A percentile compares a stretch with the other conserved stretches of the same genome.
Conservation (phyloP, 1,140 invertebrate species). For the Megathymus violae region DNA sequence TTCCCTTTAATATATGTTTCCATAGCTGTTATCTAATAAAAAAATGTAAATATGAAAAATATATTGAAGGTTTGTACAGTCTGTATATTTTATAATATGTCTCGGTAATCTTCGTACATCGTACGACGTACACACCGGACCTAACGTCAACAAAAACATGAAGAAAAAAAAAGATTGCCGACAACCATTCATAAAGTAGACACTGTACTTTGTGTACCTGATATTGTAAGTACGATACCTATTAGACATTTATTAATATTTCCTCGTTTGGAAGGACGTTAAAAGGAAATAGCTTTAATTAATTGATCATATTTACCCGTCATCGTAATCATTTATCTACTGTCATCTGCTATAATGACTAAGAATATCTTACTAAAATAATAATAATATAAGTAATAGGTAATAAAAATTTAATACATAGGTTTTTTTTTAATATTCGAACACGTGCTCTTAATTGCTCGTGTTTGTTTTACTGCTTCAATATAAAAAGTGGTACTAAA, state of each 20-base stretch:
- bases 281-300: conserved; percentile 17
- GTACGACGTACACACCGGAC: too few species aligned
- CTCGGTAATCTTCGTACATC: too few species aligned
- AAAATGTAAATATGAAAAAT: too few species aligned
- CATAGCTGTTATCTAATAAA: too few species aligned
- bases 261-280: conserved; percentile 5
- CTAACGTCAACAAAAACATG: too few species aligned
- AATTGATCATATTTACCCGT: conserved; percentile 18
- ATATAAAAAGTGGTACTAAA: too few species aligned
- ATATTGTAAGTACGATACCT: background rate
- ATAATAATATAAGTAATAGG: background rate
- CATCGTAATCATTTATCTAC: conserved; percentile 13
- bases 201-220: background rate
- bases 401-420: conserved; percentile 8
- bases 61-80: background rate
- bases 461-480: too few species aligned
- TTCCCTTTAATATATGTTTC: background rate
- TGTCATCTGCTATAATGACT: conserved; percentile 6
- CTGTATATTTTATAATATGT: background rate
- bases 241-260: background rate
- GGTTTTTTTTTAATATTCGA: too few species aligned
- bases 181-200: background rate
- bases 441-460: conserved; percentile 10
- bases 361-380: too few species aligned
- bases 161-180: background rate